Base-by-base conservation (phyloP, 2,888 invertebrate species). In the Drosophila anomelani region DNA sequence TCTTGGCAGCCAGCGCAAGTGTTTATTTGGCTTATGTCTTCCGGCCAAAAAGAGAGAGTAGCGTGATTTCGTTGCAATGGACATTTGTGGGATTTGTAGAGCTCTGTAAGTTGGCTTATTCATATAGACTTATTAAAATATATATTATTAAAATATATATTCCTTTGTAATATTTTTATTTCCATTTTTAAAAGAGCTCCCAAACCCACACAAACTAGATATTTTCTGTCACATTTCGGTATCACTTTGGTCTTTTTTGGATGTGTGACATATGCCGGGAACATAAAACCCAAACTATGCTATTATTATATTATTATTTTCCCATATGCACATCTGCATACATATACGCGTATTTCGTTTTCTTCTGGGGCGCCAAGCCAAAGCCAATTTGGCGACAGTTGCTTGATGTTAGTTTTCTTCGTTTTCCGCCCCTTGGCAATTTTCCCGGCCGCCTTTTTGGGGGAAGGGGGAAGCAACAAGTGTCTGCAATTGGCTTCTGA, bases 1-100 rank as follows among this genome's bases (percentile, higher is more conserved):
- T 82, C 79, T 84, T 84, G 88, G 88, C 88, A 75, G 56, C 61
- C 67, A 76, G 68, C 72, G 82, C 77, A 85, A 88, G 84, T 88
- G 84, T 79, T 84, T 80, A 88, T 85, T 85, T 88, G 88, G 71
- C 77, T 79, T 79, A 85, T 85, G 83, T 51, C 60, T 39, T 60
- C 39, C 57, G 55, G 49, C 49, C 59, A 23, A 44, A 47, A 53
- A 17, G 67, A 23, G 36, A 49, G 49, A 38, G 34, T 15, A 17
- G 10, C 8, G 10, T 20, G 5, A 20, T 39, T 17, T 36, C 36
- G 34, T 8, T 9, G 20, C 26, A 34, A 15, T 23, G 7, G 23
- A 39, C 34, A 41, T 20, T n/a, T 9, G 9, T 3, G 9, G 43
- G 9, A 17, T 36, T 61, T 34, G 17, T n/a, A n/a, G 1, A 20